Evolutionary conservation across 2,888 invertebrate genomes (phyloP), one percentile per base, ranked within the genome.

Genomic region (Melipona bicolor): DNA sequence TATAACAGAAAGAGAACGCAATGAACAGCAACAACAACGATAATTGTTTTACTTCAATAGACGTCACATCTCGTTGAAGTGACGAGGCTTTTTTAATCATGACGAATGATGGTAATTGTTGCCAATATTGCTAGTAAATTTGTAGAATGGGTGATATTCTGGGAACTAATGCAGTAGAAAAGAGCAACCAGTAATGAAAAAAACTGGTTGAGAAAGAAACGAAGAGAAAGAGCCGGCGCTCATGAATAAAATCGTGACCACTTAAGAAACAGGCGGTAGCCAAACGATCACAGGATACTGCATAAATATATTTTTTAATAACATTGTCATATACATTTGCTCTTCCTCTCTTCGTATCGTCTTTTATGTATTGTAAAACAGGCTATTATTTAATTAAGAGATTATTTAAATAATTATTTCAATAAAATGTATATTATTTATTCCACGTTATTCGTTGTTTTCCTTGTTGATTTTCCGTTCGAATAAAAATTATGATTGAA

Each of bases 91-190:
- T 77, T 87, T 36, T 71, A 81, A 86, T 75, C 59, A 32, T 32
- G 83, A 81, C 76, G 77, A 88, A 75, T 70, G 80, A 78, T 68
- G 68, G 75, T 72, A 86, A 88, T 88, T 78, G 79, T 76, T 67
- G 69, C 27, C 67, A 61, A 68, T 71, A 68, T 82, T 56, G 77
- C 70, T 72, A 59, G 56, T 32, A 54, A 83, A 86, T 80, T 77
- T 70, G 56, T 64, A 17, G 24, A 59, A 19, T 77, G 32, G 68
- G 32, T 65, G 61, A 67, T 73, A n/a, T 77, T 78, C 64, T 64
- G 54, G 65, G 65, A 74, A 78, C 49, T 9, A 21, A 6, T 17
- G n/a, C 19, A 64, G 17, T 24, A 52, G 19, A 27, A 43, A 50
- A 27, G 19, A 27, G 27, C 59, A 36, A 52, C 19, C 59, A 74